A percentile compares a stretch with the other conserved stretches of the same genome.
Evolutionary conservation across 2,113 vertebrate species (phyloP).

Genomic region (Etheostoma cragini): DNA sequence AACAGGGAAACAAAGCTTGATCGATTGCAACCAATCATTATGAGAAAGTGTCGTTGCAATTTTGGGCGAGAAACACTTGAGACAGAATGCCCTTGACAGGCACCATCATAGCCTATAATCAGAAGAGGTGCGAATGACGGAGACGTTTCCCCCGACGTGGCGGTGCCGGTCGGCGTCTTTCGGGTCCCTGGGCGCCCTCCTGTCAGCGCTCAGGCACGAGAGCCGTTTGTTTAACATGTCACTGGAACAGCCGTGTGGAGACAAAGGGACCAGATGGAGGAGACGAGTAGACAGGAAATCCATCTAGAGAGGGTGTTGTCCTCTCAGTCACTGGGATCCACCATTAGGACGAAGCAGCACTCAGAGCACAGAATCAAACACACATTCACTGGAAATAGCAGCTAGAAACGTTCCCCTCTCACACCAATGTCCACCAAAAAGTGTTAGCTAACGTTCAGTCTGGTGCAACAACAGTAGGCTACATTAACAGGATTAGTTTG

Average conservation of each 20-base stretch:
- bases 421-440: neutral
- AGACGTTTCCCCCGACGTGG: slow-evolving; percentile 54
- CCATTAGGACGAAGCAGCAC: slow-evolving; percentile 20
- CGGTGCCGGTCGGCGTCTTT: slow-evolving; percentile 57
- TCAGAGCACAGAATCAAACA: slow-evolving; percentile 18
- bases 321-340: slow-evolving; percentile 36
- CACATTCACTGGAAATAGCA: slow-evolving; percentile 5
- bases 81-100: slow-evolving; percentile 63
- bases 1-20: slow-evolving; percentile 20
- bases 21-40: slow-evolving; percentile 33
- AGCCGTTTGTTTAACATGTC: slow-evolving; percentile 76
- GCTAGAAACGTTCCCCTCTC: slow-evolving; percentile 2
- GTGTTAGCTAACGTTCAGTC: neutral
- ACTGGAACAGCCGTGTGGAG: slow-evolving; percentile 59
- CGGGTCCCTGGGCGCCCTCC: slow-evolving; percentile 59
- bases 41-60: slow-evolving; percentile 41
- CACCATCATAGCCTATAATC: slow-evolving; percentile 74
- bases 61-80: slow-evolving; percentile 53
- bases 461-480: too few relatives aligned
- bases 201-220: slow-evolving; percentile 60
- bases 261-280: slow-evolving; percentile 70
- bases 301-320: slow-evolving; percentile 52
- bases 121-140: slow-evolving; percentile 70
- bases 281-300: slow-evolving; percentile 38
- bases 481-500: too few relatives aligned